These are phyloP conservation scores for Drosophila ohnishii DNA, from an alignment of 1,140 invertebrate genomes.

Conservation along the genomic window DNA sequence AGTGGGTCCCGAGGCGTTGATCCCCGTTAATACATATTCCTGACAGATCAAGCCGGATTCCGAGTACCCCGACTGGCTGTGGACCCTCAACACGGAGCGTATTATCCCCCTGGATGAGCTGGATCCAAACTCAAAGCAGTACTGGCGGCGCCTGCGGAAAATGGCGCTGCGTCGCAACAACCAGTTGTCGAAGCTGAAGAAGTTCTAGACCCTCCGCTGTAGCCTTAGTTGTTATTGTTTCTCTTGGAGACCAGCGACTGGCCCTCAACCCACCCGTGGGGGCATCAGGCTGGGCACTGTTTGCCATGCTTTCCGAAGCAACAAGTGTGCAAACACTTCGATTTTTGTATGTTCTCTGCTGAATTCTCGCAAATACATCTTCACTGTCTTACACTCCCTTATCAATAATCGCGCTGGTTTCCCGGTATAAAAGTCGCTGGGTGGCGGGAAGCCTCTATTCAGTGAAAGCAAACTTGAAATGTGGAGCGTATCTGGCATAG, in stretches of 20 bases:
- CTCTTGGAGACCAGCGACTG: slow-evolving; percentile 28
- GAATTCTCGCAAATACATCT: slow-evolving; percentile 43
- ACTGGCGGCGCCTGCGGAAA: slow-evolving; percentile 89
- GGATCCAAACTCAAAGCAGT: slow-evolving; percentile 90
- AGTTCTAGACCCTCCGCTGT: slow-evolving; percentile 77
- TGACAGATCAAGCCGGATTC: slow-evolving; percentile 89
- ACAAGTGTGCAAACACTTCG: slow-evolving; percentile 60
- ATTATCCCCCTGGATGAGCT: slow-evolving; percentile 88
- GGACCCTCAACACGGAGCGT: slow-evolving; percentile 87
- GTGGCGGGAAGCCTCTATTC: neutral
- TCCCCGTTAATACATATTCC: neutral
- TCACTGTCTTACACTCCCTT: slow-evolving; percentile 44
- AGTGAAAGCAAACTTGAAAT: slow-evolving; percentile 30
- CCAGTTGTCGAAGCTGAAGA: slow-evolving; percentile 85
- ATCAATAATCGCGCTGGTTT: slow-evolving; percentile 27
- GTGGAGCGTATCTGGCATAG: slow-evolving; percentile 8
- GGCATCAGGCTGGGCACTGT: slow-evolving; percentile 43
- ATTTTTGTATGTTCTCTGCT: slow-evolving; percentile 44
- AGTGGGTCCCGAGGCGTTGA: neutral
- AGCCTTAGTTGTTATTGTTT: slow-evolving; percentile 29
- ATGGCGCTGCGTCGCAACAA: slow-evolving; percentile 86
- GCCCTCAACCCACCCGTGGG: slow-evolving; percentile 43
- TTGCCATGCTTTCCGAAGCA: slow-evolving; percentile 53
- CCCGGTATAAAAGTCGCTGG: slow-evolving; percentile 48
- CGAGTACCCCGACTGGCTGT: slow-evolving; percentile 97